A percentile compares a stretch with the other conserved stretches of the same genome.
Evolutionary conservation across 1,140 invertebrate species (phyloP).

Genomic region (Alviniconcha marisindica): DNA sequence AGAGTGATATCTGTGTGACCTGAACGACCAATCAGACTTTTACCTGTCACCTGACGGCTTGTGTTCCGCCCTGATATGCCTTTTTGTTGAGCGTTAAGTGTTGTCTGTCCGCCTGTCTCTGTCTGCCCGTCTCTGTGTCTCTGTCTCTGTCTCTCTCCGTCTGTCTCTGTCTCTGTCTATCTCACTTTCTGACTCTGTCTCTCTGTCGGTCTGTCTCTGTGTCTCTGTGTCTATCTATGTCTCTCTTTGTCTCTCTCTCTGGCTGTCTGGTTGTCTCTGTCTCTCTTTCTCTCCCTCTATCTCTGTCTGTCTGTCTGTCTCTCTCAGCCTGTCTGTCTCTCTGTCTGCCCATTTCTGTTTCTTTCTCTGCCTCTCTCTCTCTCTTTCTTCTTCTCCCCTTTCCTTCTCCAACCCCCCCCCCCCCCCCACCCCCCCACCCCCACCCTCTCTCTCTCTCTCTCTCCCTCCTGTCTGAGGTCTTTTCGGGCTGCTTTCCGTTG

Average conservation of each 20-base stretch:
- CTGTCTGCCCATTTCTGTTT: not conserved
- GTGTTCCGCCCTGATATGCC: too few species aligned
- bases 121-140: conserved; percentile 1
- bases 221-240: not conserved
- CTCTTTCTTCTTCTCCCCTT: not conserved
- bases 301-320: not conserved
- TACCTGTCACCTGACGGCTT: too few species aligned
- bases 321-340: not conserved
- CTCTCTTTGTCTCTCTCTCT: too few species aligned
- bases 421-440: too few species aligned
- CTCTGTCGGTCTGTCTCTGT: not conserved
- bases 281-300: too few species aligned
- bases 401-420: not conserved
- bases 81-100: too few species aligned
- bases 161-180: not conserved
- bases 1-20: too few species aligned
- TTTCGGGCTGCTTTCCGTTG: not conserved
- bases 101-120: not conserved
- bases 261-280: too few species aligned
- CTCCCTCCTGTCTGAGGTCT: not conserved
- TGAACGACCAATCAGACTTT: too few species aligned
- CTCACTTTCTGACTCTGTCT: not conserved
- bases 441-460: not conserved
- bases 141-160: not conserved
- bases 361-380: not conserved